These are phyloP conservation scores for Syrphus vitripennis DNA, from an alignment of 2,888 invertebrate genomes.

Conservation along the genomic window DNA sequence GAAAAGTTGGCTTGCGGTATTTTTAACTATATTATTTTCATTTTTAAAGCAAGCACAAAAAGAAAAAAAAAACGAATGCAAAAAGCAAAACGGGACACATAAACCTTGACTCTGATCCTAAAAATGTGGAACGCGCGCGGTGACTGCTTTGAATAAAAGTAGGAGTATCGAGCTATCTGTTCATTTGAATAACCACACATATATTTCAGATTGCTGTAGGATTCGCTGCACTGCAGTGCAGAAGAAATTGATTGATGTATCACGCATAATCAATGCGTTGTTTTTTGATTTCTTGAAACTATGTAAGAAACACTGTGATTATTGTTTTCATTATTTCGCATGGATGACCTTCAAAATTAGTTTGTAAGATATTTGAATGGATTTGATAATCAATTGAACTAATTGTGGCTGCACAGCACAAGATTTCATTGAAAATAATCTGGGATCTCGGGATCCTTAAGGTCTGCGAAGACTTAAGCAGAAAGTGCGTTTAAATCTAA, in stretches of 20 bases:
- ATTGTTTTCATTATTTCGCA: neutral
- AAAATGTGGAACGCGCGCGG: slow-evolving; percentile 60
- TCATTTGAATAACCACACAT: slow-evolving; percentile 22
- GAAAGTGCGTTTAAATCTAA: too few species aligned
- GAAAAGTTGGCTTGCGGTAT: slow-evolving; percentile 65
- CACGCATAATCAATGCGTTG: slow-evolving; percentile 11
- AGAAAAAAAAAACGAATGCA: slow-evolving; percentile 28
- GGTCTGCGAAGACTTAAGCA: too few species aligned
- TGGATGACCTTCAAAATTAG: neutral
- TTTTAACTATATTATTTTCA: slow-evolving; percentile 41
- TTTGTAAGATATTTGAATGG: neutral
- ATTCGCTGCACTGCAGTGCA: neutral
- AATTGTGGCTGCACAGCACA: neutral
- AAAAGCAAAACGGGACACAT: slow-evolving; percentile 71
- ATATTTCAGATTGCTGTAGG: slow-evolving; percentile 3
- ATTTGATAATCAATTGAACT: neutral
- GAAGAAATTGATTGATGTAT: neutral
- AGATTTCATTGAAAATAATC: too few species aligned
- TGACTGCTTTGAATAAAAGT: slow-evolving; percentile 12
- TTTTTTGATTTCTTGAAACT: neutral
- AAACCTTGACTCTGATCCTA: slow-evolving; percentile 74
- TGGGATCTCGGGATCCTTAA: too few species aligned
- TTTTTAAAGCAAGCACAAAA: neutral
- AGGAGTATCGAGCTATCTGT: slow-evolving; percentile 17
- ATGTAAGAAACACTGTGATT: neutral